phyloP scores from a whole-genome alignment of 92 coral and sea anemone species.

The Porites lobata region DNA sequence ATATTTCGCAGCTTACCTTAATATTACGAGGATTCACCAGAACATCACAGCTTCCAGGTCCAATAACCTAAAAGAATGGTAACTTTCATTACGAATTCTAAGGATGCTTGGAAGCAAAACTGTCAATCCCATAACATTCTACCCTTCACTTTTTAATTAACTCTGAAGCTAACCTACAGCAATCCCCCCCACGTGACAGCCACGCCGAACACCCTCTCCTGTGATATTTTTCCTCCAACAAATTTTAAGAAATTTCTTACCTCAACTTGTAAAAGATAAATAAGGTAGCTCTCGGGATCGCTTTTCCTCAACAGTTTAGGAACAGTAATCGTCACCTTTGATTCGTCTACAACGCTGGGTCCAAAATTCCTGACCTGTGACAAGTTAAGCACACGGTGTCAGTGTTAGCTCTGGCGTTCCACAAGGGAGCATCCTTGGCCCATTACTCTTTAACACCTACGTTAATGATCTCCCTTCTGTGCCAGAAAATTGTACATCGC shows the following conservation, averaged over 20 bases:
- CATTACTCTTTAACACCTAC: too few relatives aligned
- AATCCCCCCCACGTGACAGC: too few relatives aligned
- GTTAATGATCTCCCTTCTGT: too few relatives aligned
- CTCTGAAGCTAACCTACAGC: too few relatives aligned
- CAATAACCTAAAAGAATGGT: conserved; percentile 45
- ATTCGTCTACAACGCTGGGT: conserved; percentile 83
- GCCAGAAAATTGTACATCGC: too few relatives aligned
- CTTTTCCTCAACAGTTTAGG: conserved; percentile 66
- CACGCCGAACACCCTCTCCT: too few relatives aligned
- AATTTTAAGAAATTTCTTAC: conserved; percentile 43
- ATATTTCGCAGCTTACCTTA: conserved; percentile 5
- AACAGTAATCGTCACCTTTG: conserved; percentile 65
- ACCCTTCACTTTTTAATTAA: too few relatives aligned
- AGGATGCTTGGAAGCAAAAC: background rate
- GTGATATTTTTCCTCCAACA: background rate
- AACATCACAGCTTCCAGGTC: conserved; percentile 70
- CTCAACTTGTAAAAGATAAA: conserved; percentile 79
- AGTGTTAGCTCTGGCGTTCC: too few relatives aligned
- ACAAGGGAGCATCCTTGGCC: too few relatives aligned
- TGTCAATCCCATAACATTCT: too few relatives aligned
- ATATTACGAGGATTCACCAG: conserved; percentile 67
- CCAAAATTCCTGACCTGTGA: conserved; percentile 77
- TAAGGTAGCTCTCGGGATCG: conserved; percentile 60
- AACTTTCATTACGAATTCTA: background rate
- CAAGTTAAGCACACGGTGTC: background rate